Evolutionary conservation across 2,797 vertebrate genomes (phyloP).

Genomic region (Morelia viridis): DNA sequence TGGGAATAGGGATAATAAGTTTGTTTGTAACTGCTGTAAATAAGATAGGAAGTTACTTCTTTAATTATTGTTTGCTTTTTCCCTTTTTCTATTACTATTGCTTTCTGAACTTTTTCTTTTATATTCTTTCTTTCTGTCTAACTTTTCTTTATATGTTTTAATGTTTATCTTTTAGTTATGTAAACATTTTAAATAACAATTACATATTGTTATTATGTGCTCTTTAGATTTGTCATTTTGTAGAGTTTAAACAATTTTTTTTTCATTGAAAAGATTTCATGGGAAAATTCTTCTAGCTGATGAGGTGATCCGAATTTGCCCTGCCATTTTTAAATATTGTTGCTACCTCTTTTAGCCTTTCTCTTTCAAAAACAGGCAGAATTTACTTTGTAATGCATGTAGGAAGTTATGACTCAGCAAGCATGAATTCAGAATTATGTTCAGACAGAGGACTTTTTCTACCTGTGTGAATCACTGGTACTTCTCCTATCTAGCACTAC

Average conservation of each 20-base stretch:
- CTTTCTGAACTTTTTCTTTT: too few relatives aligned
- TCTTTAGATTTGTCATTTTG: neutral
- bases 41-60: too few relatives aligned
- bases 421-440: conserved; percentile 65
- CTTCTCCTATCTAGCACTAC: conserved; percentile 62
- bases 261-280: conserved; percentile 58
- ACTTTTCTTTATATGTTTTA: too few relatives aligned
- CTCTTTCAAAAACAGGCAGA: conserved; percentile 53
- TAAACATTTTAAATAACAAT: too few relatives aligned
- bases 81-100: too few relatives aligned
- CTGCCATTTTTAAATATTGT: neutral
- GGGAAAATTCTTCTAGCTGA: conserved; percentile 42
- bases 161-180: too few relatives aligned
- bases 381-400: conserved; percentile 66
- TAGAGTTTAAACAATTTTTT: conserved; percentile 36
- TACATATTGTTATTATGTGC: too few relatives aligned
- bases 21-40: too few relatives aligned
- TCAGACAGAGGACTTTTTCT: conserved; percentile 57
- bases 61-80: too few relatives aligned
- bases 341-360: conserved; percentile 48
- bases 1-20: too few relatives aligned
- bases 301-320: conserved; percentile 61
- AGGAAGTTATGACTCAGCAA: conserved; percentile 78
- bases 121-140: too few relatives aligned
- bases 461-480: conserved; percentile 72